Base-by-base conservation (phyloP, 2,797 vertebrate genomes). In the Novumbra hubbsi region DNA sequence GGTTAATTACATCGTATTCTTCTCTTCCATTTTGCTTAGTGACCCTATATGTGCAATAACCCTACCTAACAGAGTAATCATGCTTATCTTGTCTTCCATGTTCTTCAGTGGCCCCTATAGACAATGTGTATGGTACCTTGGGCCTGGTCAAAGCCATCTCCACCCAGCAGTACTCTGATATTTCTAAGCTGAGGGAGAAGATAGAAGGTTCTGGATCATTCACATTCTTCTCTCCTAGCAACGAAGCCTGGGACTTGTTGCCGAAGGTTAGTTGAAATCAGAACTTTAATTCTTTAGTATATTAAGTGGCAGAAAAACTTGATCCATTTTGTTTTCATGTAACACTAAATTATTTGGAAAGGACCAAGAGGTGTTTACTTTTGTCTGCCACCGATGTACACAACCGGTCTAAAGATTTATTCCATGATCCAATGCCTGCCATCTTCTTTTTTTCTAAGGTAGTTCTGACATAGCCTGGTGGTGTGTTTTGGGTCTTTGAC, bases 161-260 rank as follows among this genome's bases (percentile, higher is more conserved):
- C 24, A 98, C 96, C 0, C 96, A 99, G 83, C 87, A 62, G 0
- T 99, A 98, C 49, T 91, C 96, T 5, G 95, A 96, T 6, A 70
- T 93, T 34, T 98, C 98, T 48, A 95, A 94, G 34, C 91, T 99
- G 69, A 94, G 89, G 81, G 81, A 90, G 74, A 97, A 99, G 81
- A 97, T 99, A 1, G 98, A 99, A 83, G 98, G 98, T 75, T 74
- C 89, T 8, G 98, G 98, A 52, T 97, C 98, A 0, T 98, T 85
- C 80, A 99, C 98, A 9, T 96, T 98, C 86, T 99, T 99, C 79
- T 94, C 97, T 73, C 98, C 98, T 1, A 98, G 96, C 80, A 97
- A 98, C 0, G 98, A 99, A 0, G 98, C 98, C 32, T 99, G 98
- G 98, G 93, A 96, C 1, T 81, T 91, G 67, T 79, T 99, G 85